Base-by-base conservation (phyloP, 2,797 vertebrate genomes). In the Melopsittacus undulatus region DNA sequence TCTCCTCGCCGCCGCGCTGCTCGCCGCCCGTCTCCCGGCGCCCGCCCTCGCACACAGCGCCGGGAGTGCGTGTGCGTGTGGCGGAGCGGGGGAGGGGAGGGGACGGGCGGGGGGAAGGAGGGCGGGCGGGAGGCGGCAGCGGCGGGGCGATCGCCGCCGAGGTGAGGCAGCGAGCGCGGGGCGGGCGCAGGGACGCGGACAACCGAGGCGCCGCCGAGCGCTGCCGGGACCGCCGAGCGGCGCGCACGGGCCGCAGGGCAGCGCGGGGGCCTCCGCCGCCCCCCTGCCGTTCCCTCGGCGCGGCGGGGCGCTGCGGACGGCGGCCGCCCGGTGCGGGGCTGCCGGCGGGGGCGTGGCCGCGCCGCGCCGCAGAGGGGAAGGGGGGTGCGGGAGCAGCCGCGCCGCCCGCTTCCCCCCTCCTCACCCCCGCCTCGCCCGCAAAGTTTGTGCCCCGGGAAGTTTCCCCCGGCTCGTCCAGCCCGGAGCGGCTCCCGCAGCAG, bases 141-240 rank as follows among this genome's bases (percentile, higher is more conserved):
- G 68, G 57, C 27, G 48, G 67, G 94, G 98, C 98, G 98, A 98
- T 98, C 98, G 98, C 98, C 98, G 98, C 98, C 98, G 98, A 98
- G 99, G 98, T 98, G 99, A 98, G 74, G 87, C 73, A 90, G 74
- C 52, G 48, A 26, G 75, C 59, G 43, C 34, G 51, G 70, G 98
- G 98, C 98, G 98, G 98, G 98, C 98, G 99, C 98, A 90, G 98
- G 97, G 98, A 97, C 98, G 98, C 97, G 98, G 98, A 98, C 98
- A 98, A 98, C 98, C 22, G 45, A 5, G n/a, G n/a, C 98, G 97
- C 98, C 98, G 98, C 98, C 30, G 98, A 19, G 75, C 98, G 38
- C 75, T 13, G 46, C 12, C 98, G 98, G 98, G 98, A 98, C 98
- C 98, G 98, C 98, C 98, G 97, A 98, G 98, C 97, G 98, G 97